Base-by-base conservation (phyloP, 2,113 vertebrate species). In the Sinosuthora webbiana region DNA sequence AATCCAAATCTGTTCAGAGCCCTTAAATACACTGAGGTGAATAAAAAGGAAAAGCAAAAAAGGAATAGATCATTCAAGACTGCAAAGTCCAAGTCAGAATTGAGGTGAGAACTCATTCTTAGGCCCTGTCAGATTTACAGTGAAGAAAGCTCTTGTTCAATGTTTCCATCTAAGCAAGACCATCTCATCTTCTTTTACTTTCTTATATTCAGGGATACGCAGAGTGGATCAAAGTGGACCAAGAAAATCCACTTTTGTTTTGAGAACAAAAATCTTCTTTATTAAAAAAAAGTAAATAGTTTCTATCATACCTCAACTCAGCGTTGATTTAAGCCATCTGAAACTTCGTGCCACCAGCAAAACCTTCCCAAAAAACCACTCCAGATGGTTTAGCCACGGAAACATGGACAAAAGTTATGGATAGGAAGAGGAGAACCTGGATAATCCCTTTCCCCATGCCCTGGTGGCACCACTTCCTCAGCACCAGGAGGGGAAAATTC, bases 361-460 rank as follows among this genome's bases (percentile, higher is more conserved):
- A 75, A 11, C 18, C 15, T 42, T 23, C 83, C 59, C 55, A 64
- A 56, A 63, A 65, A 52, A 13, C 0, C n/a, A 57, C 5, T 2
- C 8, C 14, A 35, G 33, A 23, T 14, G 15, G 11, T n/a, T 81
- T 28, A 68, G 28, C 1, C 3, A 42, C 13, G 17, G 41, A 49
- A 82, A 64, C 11, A 14, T 11, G 14, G 16, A 19, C 52, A 57
- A 62, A 77, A 16, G 15, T 55, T 50, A 17, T 0, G 0, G 47
- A 30, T 9, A 39, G 37, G 59, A 45, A 37, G 23, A 39, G 20
- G 27, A 80, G 47, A 68, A 33, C 10, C 14, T 42, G 68, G 20
- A 24, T 1, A 0, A 62, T 35, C 18, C 30, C 11, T 59, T 37
- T 56, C 24, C 11, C 10, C 0, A 0, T 12, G 69, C 41, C 24